These are phyloP conservation scores for Drosophila nannoptera DNA, from an alignment of 1,140 invertebrate genomes.

Conservation along the genomic window DNA sequence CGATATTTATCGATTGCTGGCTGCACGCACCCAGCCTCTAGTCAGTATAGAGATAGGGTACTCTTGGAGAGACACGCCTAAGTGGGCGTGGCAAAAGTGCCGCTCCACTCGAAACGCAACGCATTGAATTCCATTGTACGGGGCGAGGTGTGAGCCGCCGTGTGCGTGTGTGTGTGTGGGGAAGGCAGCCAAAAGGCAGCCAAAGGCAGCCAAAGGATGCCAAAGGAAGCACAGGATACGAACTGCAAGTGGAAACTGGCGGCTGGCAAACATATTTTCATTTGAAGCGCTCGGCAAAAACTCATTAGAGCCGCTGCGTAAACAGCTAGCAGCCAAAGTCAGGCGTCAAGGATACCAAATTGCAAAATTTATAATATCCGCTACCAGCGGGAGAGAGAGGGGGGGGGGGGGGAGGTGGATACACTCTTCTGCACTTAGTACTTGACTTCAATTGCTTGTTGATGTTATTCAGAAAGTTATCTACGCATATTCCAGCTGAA, in stretches of 20 bases:
- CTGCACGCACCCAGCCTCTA: too few relatives aligned
- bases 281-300: constrained; percentile 59
- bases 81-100: constrained; percentile 39
- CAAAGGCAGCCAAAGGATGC: neutral
- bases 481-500: constrained; percentile 41
- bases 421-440: constrained; percentile 28
- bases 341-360: constrained; percentile 55
- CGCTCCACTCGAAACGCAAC: constrained; percentile 31
- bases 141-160: constrained; percentile 1
- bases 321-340: constrained; percentile 46
- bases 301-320: constrained; percentile 68
- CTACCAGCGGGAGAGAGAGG: neutral
- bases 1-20: neutral
- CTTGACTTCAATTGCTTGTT: constrained; percentile 66
- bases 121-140: constrained; percentile 55
- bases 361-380: constrained; percentile 76
- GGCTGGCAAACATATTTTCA: constrained; percentile 71
- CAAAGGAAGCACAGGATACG: constrained; percentile 13
- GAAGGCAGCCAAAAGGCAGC: neutral
- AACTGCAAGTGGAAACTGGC: constrained; percentile 25
- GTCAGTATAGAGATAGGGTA: too few relatives aligned
- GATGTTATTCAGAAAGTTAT: constrained; percentile 62
- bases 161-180: constrained; percentile 11
- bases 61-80: too few relatives aligned
- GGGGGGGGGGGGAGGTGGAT: neutral